Base-by-base conservation (phyloP, 2,797 vertebrate species). In the Tenualosa ilisha region DNA sequence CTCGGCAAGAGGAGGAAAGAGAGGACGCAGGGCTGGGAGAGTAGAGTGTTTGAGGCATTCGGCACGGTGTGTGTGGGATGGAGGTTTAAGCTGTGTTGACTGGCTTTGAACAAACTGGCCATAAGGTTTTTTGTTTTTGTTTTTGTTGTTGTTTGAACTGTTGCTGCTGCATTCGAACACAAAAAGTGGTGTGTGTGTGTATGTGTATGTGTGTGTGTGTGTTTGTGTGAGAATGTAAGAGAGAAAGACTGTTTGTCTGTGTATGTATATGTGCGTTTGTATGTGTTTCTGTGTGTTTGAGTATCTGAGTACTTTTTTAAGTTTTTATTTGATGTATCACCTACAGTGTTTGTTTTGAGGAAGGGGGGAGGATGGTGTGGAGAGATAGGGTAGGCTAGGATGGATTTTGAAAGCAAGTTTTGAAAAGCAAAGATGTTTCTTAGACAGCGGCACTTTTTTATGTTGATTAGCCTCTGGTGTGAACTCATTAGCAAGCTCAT, bases 221-320 rank as follows among this genome's bases (percentile, higher is more conserved):
- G 86, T 9, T 17, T 82, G 54, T 82, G 72, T 63, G 31, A 0
- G 31, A 31, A 31, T 31, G 31, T 31, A 31, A 31, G 31, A 31
- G 31, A 31, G 31, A 31, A 31, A 31, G 31, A 31, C 31, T 31
- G 86, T 85, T 63, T 88, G 87, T 90, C 92, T 90, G 72, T 91
- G 91, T 89, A 87, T 75, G 89, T 89, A 86, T 88, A 87, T 88
- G 84, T 88, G 87, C 83, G 86, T 90, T 85, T 88, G 81, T 84
- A 22, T 65, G 85, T 81, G 83, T 22, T 72, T 56, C 86, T 88
- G 88, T 86, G 82, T 89, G 81, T 82, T 54, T 31, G 26, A 11
- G n/a, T 26, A n/a, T n/a, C n/a, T n/a, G n/a, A n/a, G n/a, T 37
- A 0, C 26, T 31, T 65, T 13, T 15, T 46, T 31, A 20, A 17